Evolutionary conservation across 2,113 vertebrate genomes (phyloP).

Genomic region (Nymphicus hollandicus): DNA sequence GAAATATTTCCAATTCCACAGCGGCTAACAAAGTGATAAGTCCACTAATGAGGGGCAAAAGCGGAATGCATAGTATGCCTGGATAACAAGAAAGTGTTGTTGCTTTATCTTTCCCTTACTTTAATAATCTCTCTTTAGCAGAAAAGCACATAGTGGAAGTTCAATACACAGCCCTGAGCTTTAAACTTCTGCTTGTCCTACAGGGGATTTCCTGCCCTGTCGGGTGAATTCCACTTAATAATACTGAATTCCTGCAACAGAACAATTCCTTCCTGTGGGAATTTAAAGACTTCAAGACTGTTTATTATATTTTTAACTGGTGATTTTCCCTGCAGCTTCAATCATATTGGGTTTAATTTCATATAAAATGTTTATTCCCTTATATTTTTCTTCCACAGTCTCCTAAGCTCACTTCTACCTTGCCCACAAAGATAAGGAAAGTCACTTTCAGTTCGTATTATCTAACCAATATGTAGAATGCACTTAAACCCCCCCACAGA

Average conservation of each 20-base stretch:
- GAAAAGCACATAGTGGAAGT: constrained; percentile 3
- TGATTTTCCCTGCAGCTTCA: constrained; percentile 48
- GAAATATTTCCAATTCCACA: constrained; percentile 6
- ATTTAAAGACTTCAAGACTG: constrained; percentile 43
- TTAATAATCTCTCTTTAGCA: constrained; percentile 21
- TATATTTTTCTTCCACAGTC: constrained; percentile 7
- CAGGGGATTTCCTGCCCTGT: constrained; percentile 62
- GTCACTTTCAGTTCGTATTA: constrained; percentile 34
- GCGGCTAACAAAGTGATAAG: not conserved
- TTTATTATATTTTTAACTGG: constrained; percentile 59
- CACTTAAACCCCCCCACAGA: constrained; percentile 57
- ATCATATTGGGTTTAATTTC: constrained; percentile 38
- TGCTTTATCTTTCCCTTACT: not conserved
- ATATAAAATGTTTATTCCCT: constrained; percentile 43
- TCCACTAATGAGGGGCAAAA: constrained; percentile 15
- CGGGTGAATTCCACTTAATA: constrained; percentile 63
- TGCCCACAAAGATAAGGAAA: constrained; percentile 30
- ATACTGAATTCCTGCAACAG: constrained; percentile 53
- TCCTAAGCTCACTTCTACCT: not conserved
- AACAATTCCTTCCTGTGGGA: constrained; percentile 60
- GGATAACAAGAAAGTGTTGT: not conserved
- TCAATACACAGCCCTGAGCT: constrained; percentile 45
- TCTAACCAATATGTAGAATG: constrained; percentile 45
- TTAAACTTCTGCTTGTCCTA: constrained; percentile 64
- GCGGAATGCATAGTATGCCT: not conserved